Evolutionary conservation across 1,140 invertebrate species (phyloP), one percentile per base, ranked within the genome.

Genomic region (Mizuhopecten yessoensis): DNA sequence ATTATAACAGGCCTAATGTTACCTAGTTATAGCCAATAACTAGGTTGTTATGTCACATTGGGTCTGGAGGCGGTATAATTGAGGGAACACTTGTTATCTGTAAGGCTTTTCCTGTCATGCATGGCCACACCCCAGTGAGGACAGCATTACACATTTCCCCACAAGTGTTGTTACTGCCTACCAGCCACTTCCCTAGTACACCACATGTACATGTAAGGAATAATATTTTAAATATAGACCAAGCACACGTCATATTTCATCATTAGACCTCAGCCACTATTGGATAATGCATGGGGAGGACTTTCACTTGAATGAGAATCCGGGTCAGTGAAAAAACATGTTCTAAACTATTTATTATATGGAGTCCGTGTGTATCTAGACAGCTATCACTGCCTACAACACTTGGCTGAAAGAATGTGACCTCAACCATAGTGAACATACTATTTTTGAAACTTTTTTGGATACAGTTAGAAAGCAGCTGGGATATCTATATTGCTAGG

Each of bases 211-310:
- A 49, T 49, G 45, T 49, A 49, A 10, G 20, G 45, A 17, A n/a
- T 17, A 29, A 75, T 75, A 75, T 75, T 75, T 75, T 75, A 75
- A 75, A n/a, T 75, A 75, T 75, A 75, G 57, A 29, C 57, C n/a
- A 5, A 75, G 57, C n/a, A 75, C 57, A 75, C 57, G 11, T 75
- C 57, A 75, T 75, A 75, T 75, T 75, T 29, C 57, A 75, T n/a
- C 57, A 75, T 1, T 57, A 75, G 57, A 29, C 57, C 57, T 75
- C 20, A 75, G n/a, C 45, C 23, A 57, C 45, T 57, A 23, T 17
- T 57, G 57, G 23, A 29, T 49, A 23, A 49, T 49, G 10, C 45
- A 49, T 49, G 45, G 45, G 45, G 10, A 49, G 20, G 45, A 49
- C 45, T 20, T 17, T 20, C 3, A 49, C 45, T 9, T 20, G 11